A percentile compares a stretch with the other conserved stretches of the same genome.
These are phyloP conservation scores for Dimorphilus gyrociliatus DNA, from an alignment of 2,888 invertebrate species.

Conservation along the genomic window DNA sequence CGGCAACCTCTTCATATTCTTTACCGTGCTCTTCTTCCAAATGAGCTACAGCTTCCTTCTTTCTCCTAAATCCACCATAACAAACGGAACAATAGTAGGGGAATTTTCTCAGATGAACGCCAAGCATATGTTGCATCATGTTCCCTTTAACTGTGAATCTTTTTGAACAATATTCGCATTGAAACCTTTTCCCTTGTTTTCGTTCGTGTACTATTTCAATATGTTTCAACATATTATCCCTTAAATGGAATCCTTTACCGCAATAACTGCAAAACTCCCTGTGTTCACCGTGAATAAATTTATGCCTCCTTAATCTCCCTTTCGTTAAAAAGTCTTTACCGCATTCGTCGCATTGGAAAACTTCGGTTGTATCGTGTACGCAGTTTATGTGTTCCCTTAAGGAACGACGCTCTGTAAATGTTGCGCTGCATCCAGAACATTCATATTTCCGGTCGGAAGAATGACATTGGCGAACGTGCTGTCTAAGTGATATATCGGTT, in stretches of 20 bases:
- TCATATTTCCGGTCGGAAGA: conserved; percentile 1
- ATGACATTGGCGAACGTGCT: conserved; percentile 7
- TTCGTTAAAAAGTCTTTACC: conserved; percentile 7
- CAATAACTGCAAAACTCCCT: conserved; percentile 7
- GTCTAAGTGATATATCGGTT: conserved; percentile 5
- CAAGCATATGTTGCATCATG: conserved; percentile 8
- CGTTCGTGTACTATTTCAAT: conserved; percentile 9
- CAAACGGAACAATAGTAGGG: conserved; percentile 8
- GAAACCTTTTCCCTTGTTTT: conserved; percentile 2
- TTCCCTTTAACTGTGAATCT: conserved; percentile 9
- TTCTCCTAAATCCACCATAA: conserved; percentile 6
- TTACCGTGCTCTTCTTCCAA: conserved; percentile 4
- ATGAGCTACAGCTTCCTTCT: conserved; percentile 6
- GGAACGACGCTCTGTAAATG: conserved; percentile 7
- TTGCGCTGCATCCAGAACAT: conserved; percentile 5
- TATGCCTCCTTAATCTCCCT: conserved; percentile 7
- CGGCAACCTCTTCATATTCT: neutral
- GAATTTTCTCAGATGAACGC: conserved; percentile 8
- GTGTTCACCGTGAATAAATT: conserved; percentile 8
- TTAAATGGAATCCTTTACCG: conserved; percentile 9
- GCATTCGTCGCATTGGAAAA: conserved; percentile 7
- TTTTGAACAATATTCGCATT: conserved; percentile 7
- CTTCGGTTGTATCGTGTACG: conserved; percentile 7
- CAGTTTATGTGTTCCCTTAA: conserved; percentile 9
- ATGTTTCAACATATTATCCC: conserved; percentile 10